These are phyloP conservation scores for Turdus rufiventris DNA, from an alignment of 2,113 vertebrate genomes.

Conservation along the genomic window DNA sequence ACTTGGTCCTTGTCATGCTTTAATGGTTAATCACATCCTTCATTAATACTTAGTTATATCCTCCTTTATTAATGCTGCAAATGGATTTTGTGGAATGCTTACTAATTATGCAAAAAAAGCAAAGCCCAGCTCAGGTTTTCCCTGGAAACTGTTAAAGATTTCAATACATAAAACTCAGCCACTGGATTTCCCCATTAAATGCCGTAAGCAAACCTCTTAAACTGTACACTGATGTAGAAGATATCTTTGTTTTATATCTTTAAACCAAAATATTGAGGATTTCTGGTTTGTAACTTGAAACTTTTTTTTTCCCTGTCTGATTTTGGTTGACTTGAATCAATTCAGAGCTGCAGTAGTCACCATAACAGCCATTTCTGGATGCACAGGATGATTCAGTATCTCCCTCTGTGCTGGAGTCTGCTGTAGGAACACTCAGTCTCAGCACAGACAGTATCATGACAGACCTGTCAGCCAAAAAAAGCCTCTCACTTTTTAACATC, in stretches of 20 bases:
- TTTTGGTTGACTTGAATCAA: not conserved
- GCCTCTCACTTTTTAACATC: not conserved
- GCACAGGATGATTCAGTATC: not conserved
- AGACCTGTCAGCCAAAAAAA: not conserved
- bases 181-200: not conserved
- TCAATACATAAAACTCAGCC: not conserved
- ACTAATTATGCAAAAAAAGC: not conserved
- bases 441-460: not conserved
- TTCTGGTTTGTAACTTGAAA: not conserved
- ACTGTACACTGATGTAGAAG: rapidly evolving
- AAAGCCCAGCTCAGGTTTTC: not conserved
- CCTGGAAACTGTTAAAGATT: not conserved
- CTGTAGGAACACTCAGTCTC: not conserved
- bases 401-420: not conserved
- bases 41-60: not conserved
- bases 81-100: conserved; percentile 3
- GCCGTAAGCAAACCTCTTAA: not conserved
- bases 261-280: not conserved
- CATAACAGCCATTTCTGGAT: not conserved
- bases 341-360: not conserved
- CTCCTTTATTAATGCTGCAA: not conserved
- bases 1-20: not conserved
- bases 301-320: not conserved
- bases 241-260: not conserved
- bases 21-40: not conserved